Conservation (phyloP, 2,113 vertebrate species). For the Paradisaea rubra region DNA sequence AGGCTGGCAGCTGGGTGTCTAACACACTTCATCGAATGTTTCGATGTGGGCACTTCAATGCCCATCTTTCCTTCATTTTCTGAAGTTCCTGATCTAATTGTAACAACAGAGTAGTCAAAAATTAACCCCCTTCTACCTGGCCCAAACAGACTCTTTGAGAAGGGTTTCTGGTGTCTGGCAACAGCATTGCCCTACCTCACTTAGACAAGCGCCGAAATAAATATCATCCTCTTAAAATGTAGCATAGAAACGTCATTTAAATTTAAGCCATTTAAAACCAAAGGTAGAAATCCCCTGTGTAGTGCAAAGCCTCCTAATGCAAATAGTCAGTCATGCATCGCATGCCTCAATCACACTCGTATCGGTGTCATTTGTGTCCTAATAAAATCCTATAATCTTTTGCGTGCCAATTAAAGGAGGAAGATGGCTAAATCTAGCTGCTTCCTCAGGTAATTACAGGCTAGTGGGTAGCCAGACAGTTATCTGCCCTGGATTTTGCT, state of each 20-base stretch:
- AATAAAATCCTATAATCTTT: slow-evolving; percentile 66
- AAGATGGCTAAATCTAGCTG: neutral
- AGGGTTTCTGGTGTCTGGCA: neutral
- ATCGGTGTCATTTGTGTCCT: slow-evolving; percentile 33
- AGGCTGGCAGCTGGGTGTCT: neutral
- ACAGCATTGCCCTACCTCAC: neutral
- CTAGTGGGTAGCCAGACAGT: neutral
- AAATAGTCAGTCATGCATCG: neutral
- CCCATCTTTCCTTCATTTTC: rapidly evolving
- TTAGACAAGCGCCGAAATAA: neutral
- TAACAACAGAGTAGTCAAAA: neutral
- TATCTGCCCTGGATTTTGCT: neutral
- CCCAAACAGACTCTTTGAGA: neutral
- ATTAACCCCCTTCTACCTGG: neutral
- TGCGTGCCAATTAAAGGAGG: slow-evolving; percentile 38
- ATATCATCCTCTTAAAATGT: neutral
- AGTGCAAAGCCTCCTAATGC: slow-evolving; percentile 13
- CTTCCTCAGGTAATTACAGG: slow-evolving; percentile 27
- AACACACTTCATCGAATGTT: neutral
- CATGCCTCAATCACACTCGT: slow-evolving; percentile 9
- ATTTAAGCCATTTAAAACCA: slow-evolving; percentile 33
- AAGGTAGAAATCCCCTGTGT: slow-evolving; percentile 4
- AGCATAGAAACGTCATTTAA: neutral
- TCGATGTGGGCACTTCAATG: rapidly evolving
- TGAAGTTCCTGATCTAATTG: neutral